Conservation (phyloP, 1,140 invertebrate genomes). For the Pseudomyrmex flavicornis region DNA sequence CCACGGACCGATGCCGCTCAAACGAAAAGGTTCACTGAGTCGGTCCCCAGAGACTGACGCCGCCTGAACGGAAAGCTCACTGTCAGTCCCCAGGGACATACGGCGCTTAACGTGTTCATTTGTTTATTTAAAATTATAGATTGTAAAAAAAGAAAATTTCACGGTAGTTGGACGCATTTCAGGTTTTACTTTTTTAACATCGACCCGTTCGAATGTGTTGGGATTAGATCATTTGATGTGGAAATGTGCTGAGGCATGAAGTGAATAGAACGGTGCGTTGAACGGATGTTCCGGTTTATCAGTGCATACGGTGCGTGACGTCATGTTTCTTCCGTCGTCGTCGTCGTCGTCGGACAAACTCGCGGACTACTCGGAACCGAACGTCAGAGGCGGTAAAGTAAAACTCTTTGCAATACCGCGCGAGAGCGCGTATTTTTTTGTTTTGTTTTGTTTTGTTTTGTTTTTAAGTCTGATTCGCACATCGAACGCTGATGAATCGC, state of each 20-base stretch:
- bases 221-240: constrained; percentile 69
- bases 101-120: too few species aligned
- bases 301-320: constrained; percentile 54
- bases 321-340: constrained; percentile 69
- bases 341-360: constrained; percentile 59
- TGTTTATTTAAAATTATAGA: too few species aligned
- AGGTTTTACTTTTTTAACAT: constrained; percentile 10
- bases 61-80: too few species aligned
- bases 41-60: too few species aligned
- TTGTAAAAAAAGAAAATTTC: too few species aligned
- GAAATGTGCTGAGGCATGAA: constrained; percentile 52
- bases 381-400: constrained; percentile 34
- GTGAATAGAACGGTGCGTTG: constrained; percentile 62
- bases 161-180: neutral
- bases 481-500: neutral
- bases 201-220: constrained; percentile 15
- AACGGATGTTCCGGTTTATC: constrained; percentile 75
- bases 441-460: too few species aligned
- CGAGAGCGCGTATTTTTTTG: constrained; percentile 11
- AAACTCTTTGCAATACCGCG: constrained; percentile 46
- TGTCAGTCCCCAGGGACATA: too few species aligned
- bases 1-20: too few species aligned
- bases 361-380: constrained; percentile 53
- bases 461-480: constrained; percentile 40
- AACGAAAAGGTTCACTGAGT: too few species aligned